Evolutionary conservation across 2,888 invertebrate species (phyloP), one percentile per base, ranked within the genome.

Genomic region (Rotaria socialis): DNA sequence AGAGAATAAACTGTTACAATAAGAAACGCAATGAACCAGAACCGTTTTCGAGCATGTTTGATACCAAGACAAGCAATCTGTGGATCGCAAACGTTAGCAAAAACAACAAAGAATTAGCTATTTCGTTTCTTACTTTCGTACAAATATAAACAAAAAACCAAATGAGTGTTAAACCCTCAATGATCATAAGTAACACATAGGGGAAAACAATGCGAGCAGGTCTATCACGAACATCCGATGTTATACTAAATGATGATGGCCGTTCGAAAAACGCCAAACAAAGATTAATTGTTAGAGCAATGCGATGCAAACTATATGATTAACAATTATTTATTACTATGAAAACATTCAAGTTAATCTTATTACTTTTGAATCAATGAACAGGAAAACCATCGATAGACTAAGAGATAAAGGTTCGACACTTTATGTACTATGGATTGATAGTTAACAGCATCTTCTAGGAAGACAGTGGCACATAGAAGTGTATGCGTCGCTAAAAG

Each of bases 361-460:
- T 35, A 11, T 67, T 35, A 67, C 67, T 67, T 67, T 67, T 14
- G 16, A 67, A 67, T 41, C 19, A 67, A 35, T 67, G 67, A 19
- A 41, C 67, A 35, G 0, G 67, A 67, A 35, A 35, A 67, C 67
- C 67, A 67, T 35, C 67, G 67, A 67, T 67, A 35, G 16, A 67
- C 35, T 6, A 41, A 35, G 6, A 67, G 8, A 41, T 67, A 67
- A 19, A 14, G 11, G 2, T 67, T 67, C 35, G 67, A 35, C 35
- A 67, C 67, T 67, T 67, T 67, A 67, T 67, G 67, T 19, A 35
- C 67, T 67, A 67, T 67, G 5, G 67, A 67, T 67, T 41, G 67
- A 67, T 67, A 67, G 35, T 67, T 67, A 67, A 67, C 67, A 67
- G 67, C 67, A 35, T 67, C 67, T 67, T 67, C 67, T 41, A 67